phyloP scores from a whole-genome alignment of 2,888 invertebrate genomes.

The Lepeophtheirus nordmannii region DNA sequence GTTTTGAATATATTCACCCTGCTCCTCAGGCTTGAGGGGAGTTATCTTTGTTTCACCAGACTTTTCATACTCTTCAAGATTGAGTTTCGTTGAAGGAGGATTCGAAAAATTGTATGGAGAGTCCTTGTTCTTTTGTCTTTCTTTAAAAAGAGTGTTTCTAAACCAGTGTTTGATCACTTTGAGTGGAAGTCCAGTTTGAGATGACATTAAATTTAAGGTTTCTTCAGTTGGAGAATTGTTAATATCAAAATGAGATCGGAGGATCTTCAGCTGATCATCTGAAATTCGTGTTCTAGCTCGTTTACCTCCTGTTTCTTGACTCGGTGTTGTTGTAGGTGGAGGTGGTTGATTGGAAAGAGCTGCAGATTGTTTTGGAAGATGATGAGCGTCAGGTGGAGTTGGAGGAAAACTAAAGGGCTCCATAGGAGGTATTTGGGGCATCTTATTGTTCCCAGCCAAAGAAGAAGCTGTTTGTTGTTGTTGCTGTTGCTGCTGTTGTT shows the following conservation, averaged over 20 bases:
- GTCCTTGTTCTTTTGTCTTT: conserved; percentile 95
- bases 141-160: conserved; percentile 94
- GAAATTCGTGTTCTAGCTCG: conserved; percentile 94
- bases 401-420: background rate
- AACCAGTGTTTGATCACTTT: conserved; percentile 99
- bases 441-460: no score
- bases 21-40: conserved; percentile 12
- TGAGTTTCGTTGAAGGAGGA: conserved; percentile 85
- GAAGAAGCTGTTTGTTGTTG: conserved; percentile 35
- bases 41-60: conserved; percentile 73
- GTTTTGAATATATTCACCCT: conserved; percentile 13
- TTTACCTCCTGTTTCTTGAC: conserved; percentile 40
- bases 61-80: conserved; percentile 88
- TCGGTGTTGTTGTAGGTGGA: background rate
- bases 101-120: conserved; percentile 99
- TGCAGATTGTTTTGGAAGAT: background rate
- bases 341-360: background rate
- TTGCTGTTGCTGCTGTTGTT: conserved; percentile 40
- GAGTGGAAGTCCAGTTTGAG: conserved; percentile 86
- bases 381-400: background rate
- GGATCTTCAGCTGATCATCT: conserved; percentile 92
- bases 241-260: conserved; percentile 96
- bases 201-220: conserved; percentile 94
- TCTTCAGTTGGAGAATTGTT: conserved; percentile 99
- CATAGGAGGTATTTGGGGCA: background rate